These are phyloP conservation scores for Melanotaenia trifasciata DNA, from an alignment of 2,797 vertebrate species.

Conservation along the genomic window DNA sequence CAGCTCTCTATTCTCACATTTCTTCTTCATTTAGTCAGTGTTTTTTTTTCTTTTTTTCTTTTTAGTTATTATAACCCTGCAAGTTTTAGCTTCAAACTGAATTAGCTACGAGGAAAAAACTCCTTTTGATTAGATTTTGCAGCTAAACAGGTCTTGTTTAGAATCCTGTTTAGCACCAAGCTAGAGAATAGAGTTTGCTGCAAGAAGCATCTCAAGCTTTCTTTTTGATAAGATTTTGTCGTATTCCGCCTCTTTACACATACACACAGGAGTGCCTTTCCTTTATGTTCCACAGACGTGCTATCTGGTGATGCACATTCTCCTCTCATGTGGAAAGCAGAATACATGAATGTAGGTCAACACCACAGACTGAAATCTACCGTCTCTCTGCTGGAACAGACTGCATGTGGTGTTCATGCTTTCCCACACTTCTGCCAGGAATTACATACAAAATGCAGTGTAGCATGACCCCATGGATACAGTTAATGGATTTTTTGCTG, in stretches of 20 bases:
- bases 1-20: not conserved
- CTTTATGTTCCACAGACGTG: conserved; percentile 56
- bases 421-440: conserved; percentile 70
- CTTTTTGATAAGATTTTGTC: conserved; percentile 8
- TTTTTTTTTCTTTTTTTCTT: not conserved
- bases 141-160: not conserved
- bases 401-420: conserved; percentile 61
- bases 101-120: not conserved
- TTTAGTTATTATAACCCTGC: not conserved
- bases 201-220: not conserved
- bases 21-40: not conserved
- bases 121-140: conserved; percentile 7
- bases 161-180: not conserved
- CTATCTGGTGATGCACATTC: conserved; percentile 66
- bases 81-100: not conserved
- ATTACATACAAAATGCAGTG: conserved; percentile 52
- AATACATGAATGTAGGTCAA: conserved; percentile 81
- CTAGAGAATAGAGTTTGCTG: conserved; percentile 5
- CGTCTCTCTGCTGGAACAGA: conserved; percentile 54
- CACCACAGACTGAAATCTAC: conserved; percentile 52
- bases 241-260: not conserved
- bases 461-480: conserved; percentile 50
- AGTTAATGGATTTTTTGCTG: conserved; percentile 25
- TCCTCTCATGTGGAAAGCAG: conserved; percentile 78
- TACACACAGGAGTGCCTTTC: conserved; percentile 21